These are phyloP conservation scores for Thecophora atra DNA, from an alignment of 2,888 invertebrate genomes.

Conservation along the genomic window DNA sequence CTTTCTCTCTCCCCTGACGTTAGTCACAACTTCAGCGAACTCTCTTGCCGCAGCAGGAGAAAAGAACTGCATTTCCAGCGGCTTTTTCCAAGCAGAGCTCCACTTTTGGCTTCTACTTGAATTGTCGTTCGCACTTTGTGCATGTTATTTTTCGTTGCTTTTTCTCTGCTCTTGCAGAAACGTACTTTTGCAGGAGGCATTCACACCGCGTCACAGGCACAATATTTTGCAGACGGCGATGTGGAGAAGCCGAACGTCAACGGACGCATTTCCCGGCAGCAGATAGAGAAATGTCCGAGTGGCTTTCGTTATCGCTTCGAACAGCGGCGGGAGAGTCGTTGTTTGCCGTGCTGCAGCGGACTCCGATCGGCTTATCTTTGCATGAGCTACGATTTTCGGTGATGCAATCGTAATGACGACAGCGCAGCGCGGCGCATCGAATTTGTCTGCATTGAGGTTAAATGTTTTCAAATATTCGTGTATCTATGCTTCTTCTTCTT, in stretches of 20 bases:
- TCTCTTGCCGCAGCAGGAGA: conserved; percentile 12
- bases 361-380: conserved; percentile 1
- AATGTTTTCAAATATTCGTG: conserved; percentile 31
- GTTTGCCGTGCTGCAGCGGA: neutral
- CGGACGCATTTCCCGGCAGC: conserved; percentile 46
- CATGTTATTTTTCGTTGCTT: conserved; percentile 35
- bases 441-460: conserved; percentile 44
- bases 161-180: conserved; percentile 36
- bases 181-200: conserved; percentile 64
- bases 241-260: conserved; percentile 41
- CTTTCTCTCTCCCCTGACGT: neutral
- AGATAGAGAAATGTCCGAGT: conserved; percentile 41
- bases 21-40: neutral
- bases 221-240: conserved; percentile 5
- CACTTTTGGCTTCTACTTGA: conserved; percentile 8
- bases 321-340: conserved; percentile 14
- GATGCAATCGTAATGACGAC: conserved; percentile 51
- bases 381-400: conserved; percentile 43
- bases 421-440: conserved; percentile 37
- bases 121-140: neutral
- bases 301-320: conserved; percentile 6
- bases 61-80: conserved; percentile 25
- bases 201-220: conserved; percentile 60
- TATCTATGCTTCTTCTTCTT: neutral
- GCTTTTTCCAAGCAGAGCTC: conserved; percentile 17